Evolutionary conservation across 2,797 vertebrate genomes (phyloP).

Genomic region (Glossophaga mutica): DNA sequence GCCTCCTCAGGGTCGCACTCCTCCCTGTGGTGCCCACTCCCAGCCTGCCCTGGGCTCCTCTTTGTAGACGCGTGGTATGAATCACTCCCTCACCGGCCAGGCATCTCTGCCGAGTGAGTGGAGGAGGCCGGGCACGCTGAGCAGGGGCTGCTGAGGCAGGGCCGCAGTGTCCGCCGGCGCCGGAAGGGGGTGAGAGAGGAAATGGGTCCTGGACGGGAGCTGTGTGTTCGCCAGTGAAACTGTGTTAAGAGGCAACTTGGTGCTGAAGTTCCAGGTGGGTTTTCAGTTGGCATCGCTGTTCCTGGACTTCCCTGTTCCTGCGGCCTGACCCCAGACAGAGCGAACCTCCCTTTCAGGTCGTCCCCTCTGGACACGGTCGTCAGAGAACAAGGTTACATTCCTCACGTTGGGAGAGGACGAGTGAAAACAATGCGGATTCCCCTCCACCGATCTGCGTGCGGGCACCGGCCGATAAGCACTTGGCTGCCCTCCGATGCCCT

Average conservation of each 20-base stretch:
- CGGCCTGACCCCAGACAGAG: not conserved
- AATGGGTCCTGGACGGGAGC: not conserved
- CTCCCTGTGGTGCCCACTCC: not conserved
- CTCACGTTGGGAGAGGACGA: not conserved
- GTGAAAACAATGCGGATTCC: not conserved
- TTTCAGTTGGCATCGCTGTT: not conserved
- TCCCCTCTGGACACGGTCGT: not conserved
- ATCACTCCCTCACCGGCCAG: not conserved
- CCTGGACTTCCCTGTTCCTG: not conserved
- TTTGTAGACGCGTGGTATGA: not conserved
- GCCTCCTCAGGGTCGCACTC: not conserved
- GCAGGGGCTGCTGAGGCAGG: not conserved
- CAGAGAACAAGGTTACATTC: not conserved
- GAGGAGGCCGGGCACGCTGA: not conserved
- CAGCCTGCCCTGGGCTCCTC: not conserved
- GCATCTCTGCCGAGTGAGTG: not conserved
- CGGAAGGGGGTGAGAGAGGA: not conserved
- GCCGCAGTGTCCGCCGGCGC: not conserved
- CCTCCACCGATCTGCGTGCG: not conserved
- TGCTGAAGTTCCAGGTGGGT: not conserved
- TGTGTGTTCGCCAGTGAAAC: not conserved
- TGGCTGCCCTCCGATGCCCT: not conserved
- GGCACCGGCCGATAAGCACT: not conserved
- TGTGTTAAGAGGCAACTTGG: not conserved
- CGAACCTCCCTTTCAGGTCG: not conserved